phyloP scores from a whole-genome alignment of 2,888 invertebrate species.

The Melinaea marsaeus region DNA sequence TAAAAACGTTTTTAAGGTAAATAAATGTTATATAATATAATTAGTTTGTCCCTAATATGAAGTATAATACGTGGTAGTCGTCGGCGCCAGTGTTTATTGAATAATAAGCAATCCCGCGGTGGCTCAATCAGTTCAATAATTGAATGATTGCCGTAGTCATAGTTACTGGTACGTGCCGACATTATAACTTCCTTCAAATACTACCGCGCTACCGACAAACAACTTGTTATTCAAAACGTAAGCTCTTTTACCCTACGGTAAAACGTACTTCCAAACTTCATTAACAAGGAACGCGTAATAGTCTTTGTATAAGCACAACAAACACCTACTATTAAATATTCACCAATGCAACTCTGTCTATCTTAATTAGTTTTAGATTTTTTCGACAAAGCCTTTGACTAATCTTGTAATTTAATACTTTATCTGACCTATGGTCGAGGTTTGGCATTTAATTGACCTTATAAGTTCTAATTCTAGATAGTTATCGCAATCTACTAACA shows the following conservation, averaged over 20 bases:
- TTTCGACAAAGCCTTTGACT: background rate
- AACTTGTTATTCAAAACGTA: background rate
- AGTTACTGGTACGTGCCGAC: constrained; percentile 39
- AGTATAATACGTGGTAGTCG: background rate
- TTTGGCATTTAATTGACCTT: constrained; percentile 27
- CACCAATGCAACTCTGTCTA: background rate
- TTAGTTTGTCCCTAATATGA: background rate
- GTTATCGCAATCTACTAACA: constrained; percentile 16
- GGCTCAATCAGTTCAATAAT: constrained; percentile 59
- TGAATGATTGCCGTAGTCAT: constrained; percentile 57
- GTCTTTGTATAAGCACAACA: no score
- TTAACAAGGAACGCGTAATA: no score
- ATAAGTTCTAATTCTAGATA: constrained; percentile 16
- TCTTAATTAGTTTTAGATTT: background rate
- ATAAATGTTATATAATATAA: no score
- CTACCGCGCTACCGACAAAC: constrained; percentile 3
- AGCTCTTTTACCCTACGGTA: no score
- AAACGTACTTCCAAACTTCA: no score
- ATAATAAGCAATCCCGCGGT: constrained; percentile 64
- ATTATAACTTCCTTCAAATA: constrained; percentile 30
- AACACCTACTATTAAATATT: no score
- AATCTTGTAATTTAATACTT: constrained; percentile 5
- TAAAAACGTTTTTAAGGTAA: no score
- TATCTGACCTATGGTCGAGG: constrained; percentile 11
- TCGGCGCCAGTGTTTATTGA: constrained; percentile 60